A percentile compares a stretch with the other conserved stretches of the same genome.
phyloP scores from a whole-genome alignment of 37 sponge, comb jelly and placozoan genomes.

The Beroe forskalii region DNA sequence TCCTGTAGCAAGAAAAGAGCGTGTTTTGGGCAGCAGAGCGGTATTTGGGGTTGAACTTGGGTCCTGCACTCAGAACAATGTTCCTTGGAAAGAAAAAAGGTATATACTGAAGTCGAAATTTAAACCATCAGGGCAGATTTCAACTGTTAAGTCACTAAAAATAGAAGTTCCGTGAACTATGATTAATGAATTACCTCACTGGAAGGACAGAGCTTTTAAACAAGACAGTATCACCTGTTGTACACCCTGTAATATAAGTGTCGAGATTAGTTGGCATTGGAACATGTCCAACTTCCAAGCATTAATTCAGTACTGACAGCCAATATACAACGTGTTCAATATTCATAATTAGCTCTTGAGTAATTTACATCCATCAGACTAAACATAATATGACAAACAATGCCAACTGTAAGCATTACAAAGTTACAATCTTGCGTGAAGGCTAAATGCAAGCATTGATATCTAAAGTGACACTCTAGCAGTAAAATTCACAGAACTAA shows the following conservation, averaged over 20 bases:
- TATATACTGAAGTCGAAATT: too few species aligned
- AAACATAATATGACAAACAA: too few species aligned
- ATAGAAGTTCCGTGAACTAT: not conserved
- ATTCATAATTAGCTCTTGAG: too few species aligned
- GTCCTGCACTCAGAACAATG: slow-evolving; percentile 24
- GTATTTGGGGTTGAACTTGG: slow-evolving; percentile 57
- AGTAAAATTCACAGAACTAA: not conserved
- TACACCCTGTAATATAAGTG: slow-evolving; percentile 43
- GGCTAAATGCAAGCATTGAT: too few species aligned
- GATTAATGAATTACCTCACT: not conserved
- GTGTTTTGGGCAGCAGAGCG: slow-evolving; percentile 26
- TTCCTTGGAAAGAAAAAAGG: not conserved
- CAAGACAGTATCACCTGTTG: not conserved
- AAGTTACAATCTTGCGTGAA: too few species aligned
- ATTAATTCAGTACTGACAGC: not conserved
- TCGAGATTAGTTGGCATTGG: too few species aligned
- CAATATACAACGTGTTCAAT: too few species aligned
- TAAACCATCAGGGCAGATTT: too few species aligned
- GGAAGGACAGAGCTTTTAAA: slow-evolving; percentile 16
- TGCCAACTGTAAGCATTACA: too few species aligned
- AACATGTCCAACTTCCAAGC: not conserved
- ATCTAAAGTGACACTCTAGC: too few species aligned
- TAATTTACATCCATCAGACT: too few species aligned
- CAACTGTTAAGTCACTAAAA: too few species aligned
- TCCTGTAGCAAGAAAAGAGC: slow-evolving; percentile 56